A percentile compares a stretch with the other conserved stretches of the same genome.
Conservation (phyloP, 2,797 vertebrate species). For the Orientallactaga sibirica region DNA sequence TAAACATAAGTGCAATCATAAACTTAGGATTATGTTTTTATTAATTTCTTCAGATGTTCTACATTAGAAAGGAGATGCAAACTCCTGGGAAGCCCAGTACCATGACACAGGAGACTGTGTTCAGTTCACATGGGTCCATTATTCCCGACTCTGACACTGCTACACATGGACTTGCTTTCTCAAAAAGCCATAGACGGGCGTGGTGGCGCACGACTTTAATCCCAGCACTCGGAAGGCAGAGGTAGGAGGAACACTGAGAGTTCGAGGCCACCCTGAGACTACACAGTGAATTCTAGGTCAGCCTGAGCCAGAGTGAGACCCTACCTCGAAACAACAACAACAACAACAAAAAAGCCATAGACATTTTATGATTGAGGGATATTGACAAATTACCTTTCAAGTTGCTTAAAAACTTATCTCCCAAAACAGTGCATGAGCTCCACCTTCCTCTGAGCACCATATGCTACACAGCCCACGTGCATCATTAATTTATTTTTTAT, state of each 20-base stretch:
- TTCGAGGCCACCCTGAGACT: too few species aligned
- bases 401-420: not conserved
- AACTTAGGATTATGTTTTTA: not conserved
- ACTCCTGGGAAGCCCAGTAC: not conserved
- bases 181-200: not conserved
- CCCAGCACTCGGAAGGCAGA: too few species aligned
- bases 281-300: too few species aligned
- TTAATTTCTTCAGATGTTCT: not conserved
- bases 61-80: not conserved
- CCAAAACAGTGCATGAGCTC: not conserved
- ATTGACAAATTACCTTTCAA: constrained; percentile 6
- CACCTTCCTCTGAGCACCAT: not conserved
- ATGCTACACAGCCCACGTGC: not conserved
- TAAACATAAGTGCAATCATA: not conserved
- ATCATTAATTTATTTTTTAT: too few species aligned
- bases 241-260: too few species aligned
- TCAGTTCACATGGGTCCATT: too few species aligned
- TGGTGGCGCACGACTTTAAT: too few species aligned
- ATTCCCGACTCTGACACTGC: not conserved
- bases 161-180: not conserved
- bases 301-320: too few species aligned
- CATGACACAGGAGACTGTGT: not conserved
- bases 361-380: not conserved
- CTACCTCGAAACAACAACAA: too few species aligned
- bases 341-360: not conserved